phyloP scores from a whole-genome alignment of 1,140 invertebrate species.

The Manduca sexta region DNA sequence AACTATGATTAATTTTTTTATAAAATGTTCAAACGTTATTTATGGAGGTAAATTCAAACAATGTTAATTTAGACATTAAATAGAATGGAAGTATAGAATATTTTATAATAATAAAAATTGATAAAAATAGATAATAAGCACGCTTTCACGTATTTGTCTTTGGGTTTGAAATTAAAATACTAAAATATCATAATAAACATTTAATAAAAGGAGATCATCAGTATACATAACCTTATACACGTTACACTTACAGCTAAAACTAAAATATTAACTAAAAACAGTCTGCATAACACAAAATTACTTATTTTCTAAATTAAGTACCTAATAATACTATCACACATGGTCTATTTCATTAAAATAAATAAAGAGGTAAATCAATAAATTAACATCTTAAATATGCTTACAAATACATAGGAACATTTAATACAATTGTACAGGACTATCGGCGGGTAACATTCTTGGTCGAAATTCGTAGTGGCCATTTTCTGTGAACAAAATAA shows the following conservation, averaged over 20 bases:
- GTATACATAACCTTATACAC: constrained; percentile 7
- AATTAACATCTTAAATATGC: constrained; percentile 9
- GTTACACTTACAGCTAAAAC: background rate
- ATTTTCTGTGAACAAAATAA: constrained; percentile 6
- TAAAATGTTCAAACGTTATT: no score
- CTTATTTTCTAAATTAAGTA: constrained; percentile 6
- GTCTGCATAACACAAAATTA: background rate
- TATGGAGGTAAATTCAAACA: no score
- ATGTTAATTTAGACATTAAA: no score
- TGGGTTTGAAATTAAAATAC: no score
- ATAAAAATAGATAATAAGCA: no score
- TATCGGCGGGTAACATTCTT: constrained; percentile 13
- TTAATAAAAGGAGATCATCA: constrained; percentile 12
- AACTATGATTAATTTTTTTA: no score
- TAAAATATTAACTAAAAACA: background rate
- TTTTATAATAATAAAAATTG: no score
- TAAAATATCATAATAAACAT: background rate
- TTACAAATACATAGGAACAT: constrained; percentile 16
- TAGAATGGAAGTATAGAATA: no score
- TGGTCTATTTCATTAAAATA: constrained; percentile 6
- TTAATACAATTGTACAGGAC: constrained; percentile 1
- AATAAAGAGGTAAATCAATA: constrained; percentile 10
- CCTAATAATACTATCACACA: background rate
- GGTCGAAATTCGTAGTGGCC: background rate
- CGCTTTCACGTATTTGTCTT: no score